Evolutionary conservation across 2,888 invertebrate species (phyloP).

Genomic region (Zhuqinia jingwanae): DNA sequence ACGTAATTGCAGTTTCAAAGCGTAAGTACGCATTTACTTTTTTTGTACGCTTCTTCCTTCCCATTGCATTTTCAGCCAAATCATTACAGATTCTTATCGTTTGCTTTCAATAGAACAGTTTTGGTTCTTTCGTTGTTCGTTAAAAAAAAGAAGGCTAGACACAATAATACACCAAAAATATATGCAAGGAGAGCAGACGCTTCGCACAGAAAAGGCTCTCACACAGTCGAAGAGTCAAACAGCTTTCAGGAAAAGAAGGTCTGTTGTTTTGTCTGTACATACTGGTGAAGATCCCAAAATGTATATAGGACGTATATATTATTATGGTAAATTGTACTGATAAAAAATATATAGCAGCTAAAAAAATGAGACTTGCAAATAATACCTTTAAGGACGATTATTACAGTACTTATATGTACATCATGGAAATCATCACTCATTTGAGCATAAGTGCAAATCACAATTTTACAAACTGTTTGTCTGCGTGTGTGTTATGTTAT

Average conservation of each 20-base stretch:
- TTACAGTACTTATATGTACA: slow-evolving; percentile 22
- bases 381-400: slow-evolving; percentile 53
- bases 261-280: background rate
- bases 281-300: slow-evolving; percentile 21
- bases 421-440: slow-evolving; percentile 58
- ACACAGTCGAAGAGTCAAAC: background rate
- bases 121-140: slow-evolving; percentile 7
- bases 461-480: slow-evolving; percentile 14
- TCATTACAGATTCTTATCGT: slow-evolving; percentile 37
- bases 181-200: slow-evolving; percentile 23
- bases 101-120: slow-evolving; percentile 33
- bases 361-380: slow-evolving; percentile 50
- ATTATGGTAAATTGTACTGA: background rate
- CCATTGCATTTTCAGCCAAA: background rate
- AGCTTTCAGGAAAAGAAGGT: slow-evolving; percentile 14
- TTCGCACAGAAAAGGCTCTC: background rate
- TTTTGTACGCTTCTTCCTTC: slow-evolving; percentile 1
- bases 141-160: slow-evolving; percentile 23
- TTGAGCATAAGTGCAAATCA: slow-evolving; percentile 52
- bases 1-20: slow-evolving; percentile 12
- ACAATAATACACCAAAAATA: background rate
- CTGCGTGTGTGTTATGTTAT: slow-evolving; percentile 43
- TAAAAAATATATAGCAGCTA: slow-evolving; percentile 38
- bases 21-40: no score
- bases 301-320: slow-evolving; percentile 15